A percentile compares a stretch with the other conserved stretches of the same genome.
These are phyloP conservation scores for Leptatherina wallacei DNA, from an alignment of 2,797 vertebrate species.

Conservation along the genomic window DNA sequence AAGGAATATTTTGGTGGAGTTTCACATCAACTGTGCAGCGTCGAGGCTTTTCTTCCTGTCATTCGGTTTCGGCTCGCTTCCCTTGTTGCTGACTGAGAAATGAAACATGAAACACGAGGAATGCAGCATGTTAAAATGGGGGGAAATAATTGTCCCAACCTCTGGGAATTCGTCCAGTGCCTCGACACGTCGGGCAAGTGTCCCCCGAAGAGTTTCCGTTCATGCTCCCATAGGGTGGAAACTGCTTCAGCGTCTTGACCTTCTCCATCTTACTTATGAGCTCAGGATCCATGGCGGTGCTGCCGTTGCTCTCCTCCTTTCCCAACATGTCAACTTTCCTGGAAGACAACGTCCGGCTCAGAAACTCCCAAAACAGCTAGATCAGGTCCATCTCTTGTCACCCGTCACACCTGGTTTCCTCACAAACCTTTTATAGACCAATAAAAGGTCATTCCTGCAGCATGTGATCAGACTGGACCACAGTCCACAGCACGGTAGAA, in stretches of 20 bases:
- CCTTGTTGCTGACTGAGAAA: conserved; percentile 12
- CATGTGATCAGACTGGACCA: conserved; percentile 13
- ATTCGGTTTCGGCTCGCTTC: neutral
- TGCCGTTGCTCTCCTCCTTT: neutral
- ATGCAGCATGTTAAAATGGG: neutral
- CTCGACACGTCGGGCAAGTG: conserved; percentile 87
- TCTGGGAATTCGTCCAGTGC: conserved; percentile 87
- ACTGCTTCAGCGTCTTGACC: conserved; percentile 32
- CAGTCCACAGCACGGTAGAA: conserved; percentile 8
- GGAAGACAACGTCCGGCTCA: conserved; percentile 14
- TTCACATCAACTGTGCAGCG: too few relatives aligned
- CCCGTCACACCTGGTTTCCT: neutral
- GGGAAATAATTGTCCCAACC: conserved; percentile 65
- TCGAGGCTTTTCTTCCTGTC: neutral
- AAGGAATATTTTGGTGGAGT: too few relatives aligned
- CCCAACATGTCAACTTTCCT: conserved; percentile 14
- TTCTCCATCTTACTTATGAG: conserved; percentile 40
- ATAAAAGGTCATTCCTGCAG: conserved; percentile 26
- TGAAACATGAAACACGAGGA: conserved; percentile 1
- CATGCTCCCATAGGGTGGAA: conserved; percentile 73
- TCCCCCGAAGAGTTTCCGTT: conserved; percentile 45
- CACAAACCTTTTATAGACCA: conserved; percentile 25
- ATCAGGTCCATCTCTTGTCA: neutral
- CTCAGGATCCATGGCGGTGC: conserved; percentile 19
- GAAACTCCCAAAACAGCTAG: neutral